phyloP scores from a whole-genome alignment of 92 coral and sea anemone species.

The Porites divaricata region DNA sequence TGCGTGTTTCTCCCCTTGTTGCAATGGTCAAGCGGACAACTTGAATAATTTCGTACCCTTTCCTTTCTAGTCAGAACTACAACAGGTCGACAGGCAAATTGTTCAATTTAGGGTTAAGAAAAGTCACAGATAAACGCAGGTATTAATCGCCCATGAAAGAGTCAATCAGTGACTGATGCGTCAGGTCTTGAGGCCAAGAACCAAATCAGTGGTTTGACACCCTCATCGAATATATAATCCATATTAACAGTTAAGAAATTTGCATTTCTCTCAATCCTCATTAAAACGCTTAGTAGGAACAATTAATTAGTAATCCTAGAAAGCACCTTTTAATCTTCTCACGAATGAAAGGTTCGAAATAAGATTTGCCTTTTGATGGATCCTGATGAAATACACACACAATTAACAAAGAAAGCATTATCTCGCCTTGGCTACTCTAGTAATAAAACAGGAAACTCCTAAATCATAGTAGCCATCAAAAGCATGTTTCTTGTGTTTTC shows the following conservation, averaged over 20 bases:
- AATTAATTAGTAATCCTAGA: conserved; percentile 19
- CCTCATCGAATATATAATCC: background rate
- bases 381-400: background rate
- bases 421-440: background rate
- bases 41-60: background rate
- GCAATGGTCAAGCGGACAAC: background rate
- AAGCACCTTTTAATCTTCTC: background rate
- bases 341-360: conserved; percentile 3
- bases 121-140: background rate
- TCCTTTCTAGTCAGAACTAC: background rate
- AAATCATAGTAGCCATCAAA: conserved; percentile 5
- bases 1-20: background rate
- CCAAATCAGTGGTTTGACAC: background rate
- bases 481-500: background rate
- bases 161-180: background rate
- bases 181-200: background rate
- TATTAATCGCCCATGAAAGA: conserved; percentile 14
- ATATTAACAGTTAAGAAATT: conserved; percentile 10
- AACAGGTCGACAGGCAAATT: background rate
- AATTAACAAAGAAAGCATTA: background rate
- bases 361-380: background rate
- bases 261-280: conserved; percentile 28
- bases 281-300: background rate
- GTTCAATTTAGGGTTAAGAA: background rate
- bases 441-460: conserved; percentile 24